phyloP scores from a whole-genome alignment of 2,113 vertebrate genomes.

The Malurus cyaneus region DNA sequence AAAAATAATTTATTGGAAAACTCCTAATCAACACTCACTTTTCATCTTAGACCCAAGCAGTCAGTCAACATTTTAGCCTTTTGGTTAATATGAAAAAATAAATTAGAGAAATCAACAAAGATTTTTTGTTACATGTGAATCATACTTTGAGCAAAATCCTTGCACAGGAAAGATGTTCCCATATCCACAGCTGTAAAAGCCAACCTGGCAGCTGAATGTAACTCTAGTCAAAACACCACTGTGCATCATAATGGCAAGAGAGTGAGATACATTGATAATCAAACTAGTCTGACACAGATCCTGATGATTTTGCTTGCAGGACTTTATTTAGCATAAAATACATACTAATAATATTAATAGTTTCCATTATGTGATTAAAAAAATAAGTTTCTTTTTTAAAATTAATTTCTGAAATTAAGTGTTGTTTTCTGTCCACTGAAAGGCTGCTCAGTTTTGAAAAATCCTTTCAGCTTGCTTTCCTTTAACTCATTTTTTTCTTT shows the following conservation, averaged over 20 bases:
- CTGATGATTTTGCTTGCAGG: background rate
- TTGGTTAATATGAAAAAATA: background rate
- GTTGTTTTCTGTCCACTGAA: background rate
- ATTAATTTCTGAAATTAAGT: background rate
- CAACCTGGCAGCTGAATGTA: background rate
- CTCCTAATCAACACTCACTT: background rate
- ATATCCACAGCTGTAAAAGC: background rate
- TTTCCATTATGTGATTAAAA: background rate
- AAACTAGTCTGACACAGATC: background rate
- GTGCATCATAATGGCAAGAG: background rate
- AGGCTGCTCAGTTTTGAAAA: background rate
- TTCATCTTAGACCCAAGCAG: background rate
- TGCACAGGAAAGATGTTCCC: background rate
- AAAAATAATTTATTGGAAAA: background rate
- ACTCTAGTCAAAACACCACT: background rate
- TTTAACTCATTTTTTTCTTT: background rate
- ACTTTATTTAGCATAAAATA: background rate
- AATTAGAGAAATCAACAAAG: background rate
- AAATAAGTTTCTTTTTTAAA: background rate
- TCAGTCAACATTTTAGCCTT: background rate
- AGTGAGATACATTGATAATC: background rate
- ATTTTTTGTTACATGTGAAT: background rate
- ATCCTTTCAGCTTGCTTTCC: background rate
- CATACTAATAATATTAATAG: background rate
- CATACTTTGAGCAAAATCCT: background rate